Evolutionary conservation across 2,797 vertebrate species (phyloP), one percentile per base, ranked within the genome.

Genomic region (Decapterus maruadsi): DNA sequence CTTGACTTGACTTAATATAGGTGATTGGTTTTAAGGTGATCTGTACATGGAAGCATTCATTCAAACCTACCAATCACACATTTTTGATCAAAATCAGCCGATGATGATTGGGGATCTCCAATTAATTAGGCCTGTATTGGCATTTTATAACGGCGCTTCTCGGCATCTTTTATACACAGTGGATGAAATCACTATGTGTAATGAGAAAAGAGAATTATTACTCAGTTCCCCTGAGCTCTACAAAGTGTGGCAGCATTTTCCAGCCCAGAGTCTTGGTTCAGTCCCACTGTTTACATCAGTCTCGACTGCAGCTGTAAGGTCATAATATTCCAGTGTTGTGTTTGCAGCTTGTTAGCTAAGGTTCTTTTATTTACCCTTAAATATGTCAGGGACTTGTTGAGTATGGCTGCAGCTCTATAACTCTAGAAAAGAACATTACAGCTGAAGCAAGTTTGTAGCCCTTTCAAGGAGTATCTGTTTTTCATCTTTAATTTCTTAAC

Each of bases 381-480:
- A 13, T 31, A 56, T 36, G 14, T 45, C n/a, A 22, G 50, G 17
- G 12, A 53, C 19, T 22, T 57, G 43, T 38, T 12, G 13, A 31
- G 7, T 17, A 5, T 48, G 17, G 8, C 29, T 77, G 46, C 16
- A 72, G 12, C 65, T 60, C 29, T 57, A 10, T 45, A 69, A 72
- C 17, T 31, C n/a, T 12, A n/a, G 20, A 13, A 45, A 40, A 75
- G 38, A 38, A 70, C 29, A 54, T 68, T 34, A 54, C 31, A 81
- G 61, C 43, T 72, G 40, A 68, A 63, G 22, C 6, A 4, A 40
- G 31, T 76, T 60, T 34, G 16, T 36, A 48, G 16, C 17, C 31
- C 59, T 60, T 50, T 48, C 2, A 9, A 2, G 8, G 19, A n/a
- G 17, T 20, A 4, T 8, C 40, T 45, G 45, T n/a, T 63, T 68